Evolutionary conservation across 2,113 vertebrate genomes (phyloP), one percentile per base, ranked within the genome.

Genomic region (Carassius carassius): DNA sequence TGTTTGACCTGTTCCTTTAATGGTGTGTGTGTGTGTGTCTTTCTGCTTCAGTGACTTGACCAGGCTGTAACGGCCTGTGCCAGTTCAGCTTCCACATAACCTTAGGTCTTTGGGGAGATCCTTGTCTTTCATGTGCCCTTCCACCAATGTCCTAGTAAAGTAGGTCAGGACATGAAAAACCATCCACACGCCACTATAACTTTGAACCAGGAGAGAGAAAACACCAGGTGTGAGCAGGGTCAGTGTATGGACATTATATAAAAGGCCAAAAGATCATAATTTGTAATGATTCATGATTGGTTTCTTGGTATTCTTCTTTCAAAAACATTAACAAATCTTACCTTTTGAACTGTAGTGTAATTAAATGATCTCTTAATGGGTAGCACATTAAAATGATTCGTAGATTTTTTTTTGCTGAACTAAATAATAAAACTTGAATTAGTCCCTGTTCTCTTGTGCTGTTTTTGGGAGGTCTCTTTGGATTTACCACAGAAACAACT

Each of bases 81-180:
- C n/a, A 23, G 78, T 85, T 63, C 25, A 85, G 84, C 47, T 73
- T 49, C 21, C 49, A 51, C 82, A 74, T 56, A 75, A 75, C 67
- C 72, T 84, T 49, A 37, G 29, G 73, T 84, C 86, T 85, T 54
- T 65, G 51, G 83, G 86, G 86, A 87, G 32, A 67, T 87, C 37
- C 79, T 84, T 85, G 54, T 62, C 79, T 82, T 87, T 87, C 79
- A 85, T 82, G 63, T 87, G 63, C 73, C 86, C 83, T 87, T 85
- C 41, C 54, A 82, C 54, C 63, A 63, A 70, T 82, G 77, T 82
- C 79, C 83, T 54, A 49, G 16, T 3, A 81, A 87, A 87, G 78
- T 85, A 85, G 73, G 83, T 82, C 86, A 87, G 56, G 29, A 54
- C 63, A 82, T 29, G 23, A 73, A 85, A 82, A 62, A 21, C 3